Percentiles rank a stretch among this genome's conserved stretches.
Conservation (phyloP, 2,113 vertebrate species). For the Chaetorhynchus papuensis region DNA sequence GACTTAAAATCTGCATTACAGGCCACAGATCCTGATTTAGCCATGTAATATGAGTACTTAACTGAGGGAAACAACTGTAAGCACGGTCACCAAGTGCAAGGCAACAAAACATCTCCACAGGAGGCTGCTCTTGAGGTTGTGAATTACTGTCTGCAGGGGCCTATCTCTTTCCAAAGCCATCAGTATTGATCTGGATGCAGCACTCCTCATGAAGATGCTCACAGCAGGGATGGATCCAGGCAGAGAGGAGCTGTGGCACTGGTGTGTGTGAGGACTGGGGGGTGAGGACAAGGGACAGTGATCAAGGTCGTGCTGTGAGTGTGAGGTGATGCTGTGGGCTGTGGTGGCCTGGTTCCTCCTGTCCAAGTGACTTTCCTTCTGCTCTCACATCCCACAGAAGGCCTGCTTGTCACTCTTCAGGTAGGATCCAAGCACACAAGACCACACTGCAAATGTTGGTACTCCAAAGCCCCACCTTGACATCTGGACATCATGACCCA, state of each 20-base stretch:
- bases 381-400: not conserved
- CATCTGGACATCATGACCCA: not conserved
- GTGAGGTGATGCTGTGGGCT: not conserved
- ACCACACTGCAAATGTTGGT: not conserved
- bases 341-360: not conserved
- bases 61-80: not conserved
- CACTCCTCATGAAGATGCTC: not conserved
- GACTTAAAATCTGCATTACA: not conserved
- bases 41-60: not conserved
- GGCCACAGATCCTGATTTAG: not conserved
- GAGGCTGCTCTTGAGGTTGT: not conserved
- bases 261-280: fast-evolving
- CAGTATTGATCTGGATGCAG: not conserved
- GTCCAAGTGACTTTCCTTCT: not conserved
- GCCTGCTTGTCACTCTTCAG: not conserved
- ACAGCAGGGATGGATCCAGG: not conserved
- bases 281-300: fast-evolving
- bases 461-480: not conserved
- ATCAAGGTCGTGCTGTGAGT: not conserved
- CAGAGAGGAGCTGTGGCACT: not conserved
- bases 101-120: not conserved
- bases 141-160: not conserved
- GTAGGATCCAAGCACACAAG: not conserved
- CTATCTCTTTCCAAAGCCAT: not conserved
- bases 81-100: not conserved